Evolutionary conservation across 2,888 invertebrate genomes (phyloP).

Genomic region (Noctua pronuba): DNA sequence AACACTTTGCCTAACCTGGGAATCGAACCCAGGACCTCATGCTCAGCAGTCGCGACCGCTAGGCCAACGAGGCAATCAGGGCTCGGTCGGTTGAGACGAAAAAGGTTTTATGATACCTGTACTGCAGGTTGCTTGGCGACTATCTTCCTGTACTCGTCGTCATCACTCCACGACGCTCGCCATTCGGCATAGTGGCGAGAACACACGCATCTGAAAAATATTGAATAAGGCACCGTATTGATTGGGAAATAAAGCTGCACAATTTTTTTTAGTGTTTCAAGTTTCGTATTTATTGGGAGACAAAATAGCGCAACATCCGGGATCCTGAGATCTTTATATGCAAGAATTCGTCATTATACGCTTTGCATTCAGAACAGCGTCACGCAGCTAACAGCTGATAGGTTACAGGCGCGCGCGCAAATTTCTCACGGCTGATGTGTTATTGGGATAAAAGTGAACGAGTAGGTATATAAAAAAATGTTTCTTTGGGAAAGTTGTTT

Average conservation of each 20-base stretch:
- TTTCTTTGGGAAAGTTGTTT: too few species aligned
- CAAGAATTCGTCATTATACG: neutral
- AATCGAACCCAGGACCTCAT: neutral
- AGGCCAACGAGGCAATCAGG: neutral
- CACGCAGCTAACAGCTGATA: too few species aligned
- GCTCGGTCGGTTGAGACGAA: neutral
- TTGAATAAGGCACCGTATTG: neutral
- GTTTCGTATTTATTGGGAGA: neutral
- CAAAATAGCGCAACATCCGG: neutral
- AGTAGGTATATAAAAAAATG: too few species aligned
- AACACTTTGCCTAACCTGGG: neutral
- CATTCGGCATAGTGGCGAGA: conserved; percentile 98
- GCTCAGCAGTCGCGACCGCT: neutral
- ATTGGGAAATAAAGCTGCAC: neutral
- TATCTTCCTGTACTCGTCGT: conserved; percentile 83
- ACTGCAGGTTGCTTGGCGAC: conserved; percentile 87
- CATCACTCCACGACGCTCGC: conserved; percentile 96
- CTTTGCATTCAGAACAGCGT: too few species aligned
- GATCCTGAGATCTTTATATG: neutral
- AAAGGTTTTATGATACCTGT: conserved; percentile 74
- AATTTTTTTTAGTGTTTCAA: neutral
- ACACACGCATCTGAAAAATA: conserved; percentile 93
- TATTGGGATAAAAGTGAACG: too few species aligned
- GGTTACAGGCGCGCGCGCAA: too few species aligned
- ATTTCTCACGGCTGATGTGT: too few species aligned